Conservation (phyloP, 2,888 invertebrate species). For the Metacarcinus magister region DNA sequence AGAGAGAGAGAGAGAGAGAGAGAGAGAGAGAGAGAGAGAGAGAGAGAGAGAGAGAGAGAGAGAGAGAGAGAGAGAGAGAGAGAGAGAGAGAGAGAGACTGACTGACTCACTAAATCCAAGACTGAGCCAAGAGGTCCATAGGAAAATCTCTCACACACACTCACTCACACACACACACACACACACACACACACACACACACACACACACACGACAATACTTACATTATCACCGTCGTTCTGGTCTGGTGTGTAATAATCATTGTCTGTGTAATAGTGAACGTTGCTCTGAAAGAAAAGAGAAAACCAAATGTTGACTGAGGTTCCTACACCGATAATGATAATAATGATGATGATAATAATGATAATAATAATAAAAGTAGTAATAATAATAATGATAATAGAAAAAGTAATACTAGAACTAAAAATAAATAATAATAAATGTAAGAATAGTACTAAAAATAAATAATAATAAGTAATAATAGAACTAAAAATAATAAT, state of each 20-base stretch:
- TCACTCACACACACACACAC: slow-evolving; percentile 1
- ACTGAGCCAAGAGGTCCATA: neutral
- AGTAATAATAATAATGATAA: neutral
- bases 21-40: slow-evolving; percentile 62
- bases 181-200: slow-evolving; percentile 19
- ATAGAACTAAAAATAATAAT: too few species aligned
- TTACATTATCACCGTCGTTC: slow-evolving; percentile 45
- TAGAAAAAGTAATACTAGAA: neutral
- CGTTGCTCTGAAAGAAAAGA: slow-evolving; percentile 4
- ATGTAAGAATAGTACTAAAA: neutral
- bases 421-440: neutral
- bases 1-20: slow-evolving; percentile 63
- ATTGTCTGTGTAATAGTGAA: slow-evolving; percentile 33
- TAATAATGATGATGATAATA: neutral
- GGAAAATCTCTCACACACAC: neutral
- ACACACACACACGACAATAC: neutral
- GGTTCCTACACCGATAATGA: neutral
- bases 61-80: slow-evolving; percentile 26
- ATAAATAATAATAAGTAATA: too few species aligned
- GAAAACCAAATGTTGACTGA: too few species aligned
- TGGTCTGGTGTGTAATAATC: slow-evolving; percentile 16
- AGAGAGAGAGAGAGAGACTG: slow-evolving; percentile 3
- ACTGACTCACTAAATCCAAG: slow-evolving; percentile 5
- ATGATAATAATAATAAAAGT: neutral
- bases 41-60: slow-evolving; percentile 38